These are phyloP conservation scores for Pelobates cultripes DNA, from an alignment of 2,797 vertebrate genomes.

Conservation along the genomic window DNA sequence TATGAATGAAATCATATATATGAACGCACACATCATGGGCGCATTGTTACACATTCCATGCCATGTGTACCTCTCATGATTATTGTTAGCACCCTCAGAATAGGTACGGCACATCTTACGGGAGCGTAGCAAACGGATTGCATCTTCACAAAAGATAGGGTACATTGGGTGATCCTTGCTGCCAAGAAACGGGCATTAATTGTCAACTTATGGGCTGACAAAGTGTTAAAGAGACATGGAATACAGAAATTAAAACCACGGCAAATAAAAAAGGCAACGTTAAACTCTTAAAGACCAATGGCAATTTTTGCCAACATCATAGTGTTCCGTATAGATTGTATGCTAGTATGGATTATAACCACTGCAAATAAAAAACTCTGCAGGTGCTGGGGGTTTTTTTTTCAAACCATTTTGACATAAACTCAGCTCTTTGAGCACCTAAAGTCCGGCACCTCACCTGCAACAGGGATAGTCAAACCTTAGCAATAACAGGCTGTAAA, in stretches of 20 bases:
- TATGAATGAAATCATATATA: slow-evolving; percentile 33
- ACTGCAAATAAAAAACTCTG: too few species aligned
- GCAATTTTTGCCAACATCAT: too few species aligned
- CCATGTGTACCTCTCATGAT: slow-evolving; percentile 80
- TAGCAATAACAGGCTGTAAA: too few species aligned
- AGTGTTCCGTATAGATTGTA: too few species aligned
- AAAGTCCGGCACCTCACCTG: too few species aligned
- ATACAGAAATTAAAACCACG: neutral
- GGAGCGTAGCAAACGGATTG: slow-evolving; percentile 85
- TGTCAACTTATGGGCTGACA: slow-evolving; percentile 61
- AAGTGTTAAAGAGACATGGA: neutral
- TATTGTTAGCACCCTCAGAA: slow-evolving; percentile 85
- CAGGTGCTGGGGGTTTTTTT: too few species aligned
- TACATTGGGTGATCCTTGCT: slow-evolving; percentile 81
- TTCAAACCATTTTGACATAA: too few species aligned
- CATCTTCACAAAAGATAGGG: slow-evolving; percentile 85
- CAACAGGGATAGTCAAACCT: too few species aligned
- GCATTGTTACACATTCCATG: slow-evolving; percentile 22
- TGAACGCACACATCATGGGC: slow-evolving; percentile 30
- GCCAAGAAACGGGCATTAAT: slow-evolving; percentile 77
- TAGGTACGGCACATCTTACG: slow-evolving; percentile 80
- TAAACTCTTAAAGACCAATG: too few species aligned
- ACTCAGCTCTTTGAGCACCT: too few species aligned
- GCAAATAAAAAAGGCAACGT: neutral
- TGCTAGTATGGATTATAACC: too few species aligned